A percentile compares a stretch with the other conserved stretches of the same genome.
Evolutionary conservation across 2,888 invertebrate species (phyloP).

Genomic region (Thysanoteuthis rhombus): DNA sequence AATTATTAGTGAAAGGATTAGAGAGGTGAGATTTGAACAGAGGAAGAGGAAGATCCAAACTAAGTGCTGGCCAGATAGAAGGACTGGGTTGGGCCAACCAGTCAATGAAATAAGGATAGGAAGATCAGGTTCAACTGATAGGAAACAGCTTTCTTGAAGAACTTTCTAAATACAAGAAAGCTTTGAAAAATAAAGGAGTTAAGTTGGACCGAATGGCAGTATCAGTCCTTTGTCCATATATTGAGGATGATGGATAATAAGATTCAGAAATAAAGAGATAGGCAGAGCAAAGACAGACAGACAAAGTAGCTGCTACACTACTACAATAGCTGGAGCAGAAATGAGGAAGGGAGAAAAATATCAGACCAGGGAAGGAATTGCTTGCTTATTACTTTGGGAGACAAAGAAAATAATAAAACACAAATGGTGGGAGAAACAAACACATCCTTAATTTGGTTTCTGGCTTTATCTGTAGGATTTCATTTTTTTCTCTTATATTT

Average conservation of each 20-base stretch:
- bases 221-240: background rate
- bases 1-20: too few species aligned
- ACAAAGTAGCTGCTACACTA: background rate
- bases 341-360: background rate
- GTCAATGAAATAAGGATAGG: background rate
- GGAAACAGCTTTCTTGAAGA: background rate
- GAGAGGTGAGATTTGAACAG: too few species aligned
- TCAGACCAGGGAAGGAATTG: background rate
- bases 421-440: background rate
- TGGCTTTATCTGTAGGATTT: background rate
- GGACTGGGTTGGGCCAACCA: background rate
- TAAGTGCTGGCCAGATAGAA: background rate
- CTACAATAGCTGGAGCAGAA: background rate
- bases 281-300: background rate
- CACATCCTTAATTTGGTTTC: background rate
- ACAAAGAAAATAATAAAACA: conserved; percentile 12
- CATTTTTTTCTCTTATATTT: background rate
- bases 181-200: background rate
- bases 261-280: background rate
- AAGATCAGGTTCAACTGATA: background rate
- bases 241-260: background rate
- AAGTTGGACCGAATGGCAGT: background rate
- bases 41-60: too few species aligned
- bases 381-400: background rate
- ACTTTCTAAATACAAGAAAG: background rate